Evolutionary conservation across 1,140 invertebrate species (phyloP), one percentile per base, ranked within the genome.

Genomic region (Nymphalis io): DNA sequence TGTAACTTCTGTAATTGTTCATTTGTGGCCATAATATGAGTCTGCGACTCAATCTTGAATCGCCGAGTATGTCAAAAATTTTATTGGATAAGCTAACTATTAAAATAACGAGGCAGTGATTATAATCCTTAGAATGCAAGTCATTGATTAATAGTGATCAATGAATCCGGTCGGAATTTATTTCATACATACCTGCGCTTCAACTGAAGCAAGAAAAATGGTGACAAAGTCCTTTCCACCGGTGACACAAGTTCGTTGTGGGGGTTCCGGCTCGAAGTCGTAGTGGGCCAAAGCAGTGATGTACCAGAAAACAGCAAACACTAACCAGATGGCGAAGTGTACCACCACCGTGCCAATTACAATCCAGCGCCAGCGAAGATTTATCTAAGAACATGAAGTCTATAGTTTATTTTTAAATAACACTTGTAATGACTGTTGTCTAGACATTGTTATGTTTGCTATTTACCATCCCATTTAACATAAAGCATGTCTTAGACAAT

Each of bases 301-400:
- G 79, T 91, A 91, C 89, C 89, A 91, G 78, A 90, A 91, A 0
- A 89, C 79, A 0, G 89, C 89, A 68, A 91, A 91, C 6, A 91
- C 82, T 48, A 90, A 64, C 89, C 89, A 91, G 40, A 90, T 88
- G 0, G 83, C 74, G 70, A 91, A 90, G 73, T 91, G 89, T 0
- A 88, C 80, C 12, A 89, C 73, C 2, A 91, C 81, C 0, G 88
- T 90, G 4, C 89, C 88, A 6, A 85, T 81, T 1, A 91, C 87
- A 40, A 91, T 89, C 89, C 89, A 91, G 15, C 89, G 84, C 89
- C 89, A 91, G 1, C 88, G 85, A 0, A 91, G 75, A 58, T 91
- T 90, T 27, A 91, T 91, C 89, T 91, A 75, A 12, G 13, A 16
- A 59, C 2, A 60, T 2, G 1, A 60, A 0, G 42, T 3, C 6